Base-by-base conservation (phyloP, 2,888 invertebrate genomes). In the Spilarctia lutea region DNA sequence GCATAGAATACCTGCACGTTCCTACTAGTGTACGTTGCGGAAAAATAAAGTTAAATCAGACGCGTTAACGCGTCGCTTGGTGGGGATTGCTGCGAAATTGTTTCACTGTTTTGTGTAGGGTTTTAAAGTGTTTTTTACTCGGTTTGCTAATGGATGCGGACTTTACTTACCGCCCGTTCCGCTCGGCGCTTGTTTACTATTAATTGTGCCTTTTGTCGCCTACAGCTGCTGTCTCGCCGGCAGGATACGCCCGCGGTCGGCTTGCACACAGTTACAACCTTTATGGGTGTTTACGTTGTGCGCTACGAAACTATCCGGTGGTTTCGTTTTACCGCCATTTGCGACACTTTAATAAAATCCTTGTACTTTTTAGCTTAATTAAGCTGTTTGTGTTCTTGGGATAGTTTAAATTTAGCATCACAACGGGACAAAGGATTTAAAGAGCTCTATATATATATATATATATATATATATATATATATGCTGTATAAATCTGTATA, bases 171-270 rank as follows among this genome's bases (percentile, higher is more conserved):
- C 88, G 88, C 85, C 86, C 87, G 87, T 87, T 88, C 87, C 89
- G 89, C 87, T 89, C 85, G 85, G 86, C 87, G 91, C 91, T 91
- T 92, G 92, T 92, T 93, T 92, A 90, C 90, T 93, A 93, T 93
- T 94, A 93, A 93, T 94, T 94, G 93, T 92, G 91, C 91, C 93
- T 94, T 93, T 94, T 93, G 93, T 93, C 92, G 91, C 91, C 86
- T 88, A 86, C 92, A 91, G 90, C 90, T 89, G 91, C 87, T 87
- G 88, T 88, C 88, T 87, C 85, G 84, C 81, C 80, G 81, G 79
- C 74, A 78, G 81, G 81, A 81, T 85, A 79, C 80, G 79, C 82
- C 78, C 85, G 88, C 78, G 88, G 89, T 85, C 76, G 81, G 78
- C 81, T 82, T 83, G 85, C 77, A 81, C 85, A 72, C 84, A 85